These are phyloP conservation scores for Myotis planiceps DNA, from an alignment of 2,797 vertebrate species.

Conservation along the genomic window DNA sequence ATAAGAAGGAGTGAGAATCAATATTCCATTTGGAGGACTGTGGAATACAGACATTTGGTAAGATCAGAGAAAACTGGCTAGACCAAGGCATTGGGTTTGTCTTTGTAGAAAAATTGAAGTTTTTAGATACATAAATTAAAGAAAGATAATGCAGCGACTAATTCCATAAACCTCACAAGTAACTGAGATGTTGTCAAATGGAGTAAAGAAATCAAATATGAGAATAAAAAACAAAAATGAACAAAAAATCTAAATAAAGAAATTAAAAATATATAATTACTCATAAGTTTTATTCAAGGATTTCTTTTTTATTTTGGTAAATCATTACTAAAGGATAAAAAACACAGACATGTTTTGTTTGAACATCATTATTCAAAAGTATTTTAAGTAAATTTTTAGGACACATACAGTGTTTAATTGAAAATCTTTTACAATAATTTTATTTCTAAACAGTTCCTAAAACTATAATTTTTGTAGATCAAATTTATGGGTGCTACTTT, in stretches of 20 bases:
- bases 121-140: not conserved
- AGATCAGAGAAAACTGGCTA: not conserved
- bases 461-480: constrained; percentile 21
- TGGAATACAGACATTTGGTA: not conserved
- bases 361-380: constrained; percentile 20
- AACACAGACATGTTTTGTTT: not conserved
- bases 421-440: constrained; percentile 19
- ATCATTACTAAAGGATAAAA: not conserved
- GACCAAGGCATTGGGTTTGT: not conserved
- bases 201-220: not conserved
- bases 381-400: constrained; percentile 6
- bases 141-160: not conserved
- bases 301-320: constrained; percentile 16
- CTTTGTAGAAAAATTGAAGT: not conserved
- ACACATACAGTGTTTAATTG: constrained; percentile 18
- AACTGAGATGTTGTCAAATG: not conserved
- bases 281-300: not conserved
- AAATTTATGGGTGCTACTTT: not conserved
- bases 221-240: constrained; percentile 15
- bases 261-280: not conserved
- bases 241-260: not conserved
- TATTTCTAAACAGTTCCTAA: constrained; percentile 35
- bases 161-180: not conserved
- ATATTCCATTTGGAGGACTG: not conserved
- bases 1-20: not conserved